These are phyloP conservation scores for Tenthredo livida DNA, from an alignment of 2,888 invertebrate species.

Conservation along the genomic window DNA sequence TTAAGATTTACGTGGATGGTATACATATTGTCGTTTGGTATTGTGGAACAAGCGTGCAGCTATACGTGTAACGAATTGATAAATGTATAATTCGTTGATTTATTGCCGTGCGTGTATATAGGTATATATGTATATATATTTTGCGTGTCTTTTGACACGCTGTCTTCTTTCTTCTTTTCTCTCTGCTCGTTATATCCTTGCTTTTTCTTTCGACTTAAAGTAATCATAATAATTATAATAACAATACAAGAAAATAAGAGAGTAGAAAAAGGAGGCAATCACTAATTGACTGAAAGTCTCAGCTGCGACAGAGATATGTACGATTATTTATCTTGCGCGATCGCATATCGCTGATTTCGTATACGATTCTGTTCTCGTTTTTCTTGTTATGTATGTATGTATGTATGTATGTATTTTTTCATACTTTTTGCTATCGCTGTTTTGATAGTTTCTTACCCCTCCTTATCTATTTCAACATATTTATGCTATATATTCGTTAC, in stretches of 20 bases:
- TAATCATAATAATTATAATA: neutral
- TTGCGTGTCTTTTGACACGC: neutral
- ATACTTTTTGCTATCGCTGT: neutral
- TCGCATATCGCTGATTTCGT: neutral
- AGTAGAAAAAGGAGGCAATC: neutral
- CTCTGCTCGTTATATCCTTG: neutral
- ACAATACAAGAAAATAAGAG: neutral
- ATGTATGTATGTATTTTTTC: neutral
- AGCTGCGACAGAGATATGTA: neutral
- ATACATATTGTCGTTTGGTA: neutral
- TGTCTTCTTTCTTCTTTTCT: neutral
- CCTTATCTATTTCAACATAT: neutral
- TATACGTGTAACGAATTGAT: constrained; percentile 39
- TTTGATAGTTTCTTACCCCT: neutral
- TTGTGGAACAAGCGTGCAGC: neutral
- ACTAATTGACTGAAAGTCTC: neutral
- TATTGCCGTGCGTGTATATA: neutral
- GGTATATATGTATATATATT: too few relatives aligned
- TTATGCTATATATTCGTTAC: neutral
- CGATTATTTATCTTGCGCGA: constrained; percentile 5
- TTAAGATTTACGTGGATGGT: neutral
- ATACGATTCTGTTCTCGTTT: neutral
- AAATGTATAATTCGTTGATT: constrained; percentile 37
- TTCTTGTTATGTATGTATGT: neutral
- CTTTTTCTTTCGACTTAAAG: neutral